A percentile compares a stretch with the other conserved stretches of the same genome.
Evolutionary conservation across 2,113 vertebrate genomes (phyloP).

Genomic region (Mirza zaza): DNA sequence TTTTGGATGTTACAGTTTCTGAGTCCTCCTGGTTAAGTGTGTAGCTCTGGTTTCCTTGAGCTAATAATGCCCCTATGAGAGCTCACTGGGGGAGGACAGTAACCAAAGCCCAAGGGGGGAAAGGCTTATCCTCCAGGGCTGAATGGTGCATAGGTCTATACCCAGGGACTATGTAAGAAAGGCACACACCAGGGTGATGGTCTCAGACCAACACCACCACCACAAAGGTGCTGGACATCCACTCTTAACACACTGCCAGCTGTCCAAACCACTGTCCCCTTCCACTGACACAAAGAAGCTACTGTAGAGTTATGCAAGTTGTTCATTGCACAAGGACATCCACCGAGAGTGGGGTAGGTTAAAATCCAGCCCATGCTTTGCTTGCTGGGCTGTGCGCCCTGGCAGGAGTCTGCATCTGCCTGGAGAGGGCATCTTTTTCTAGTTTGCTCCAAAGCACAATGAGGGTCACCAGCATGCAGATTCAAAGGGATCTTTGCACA

Average conservation of each 20-base stretch:
- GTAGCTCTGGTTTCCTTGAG: background rate
- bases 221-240: background rate
- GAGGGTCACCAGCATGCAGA: background rate
- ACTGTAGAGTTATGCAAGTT: rapidly evolving
- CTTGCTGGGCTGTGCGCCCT: background rate
- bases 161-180: background rate
- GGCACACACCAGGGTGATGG: background rate
- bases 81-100: background rate
- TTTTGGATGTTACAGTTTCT: background rate
- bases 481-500: background rate
- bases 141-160: background rate
- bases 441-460: background rate
- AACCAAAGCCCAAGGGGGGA: background rate
- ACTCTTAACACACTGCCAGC: background rate
- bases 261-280: background rate
- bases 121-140: background rate
- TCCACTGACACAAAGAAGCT: background rate
- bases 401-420: background rate
- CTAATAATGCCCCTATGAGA: background rate
- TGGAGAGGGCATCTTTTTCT: background rate
- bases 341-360: background rate
- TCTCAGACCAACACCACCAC: background rate
- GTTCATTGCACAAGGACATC: background rate
- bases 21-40: background rate
- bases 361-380: background rate